phyloP scores from a whole-genome alignment of 2,797 vertebrate genomes.

The Trachops cirrhosus region DNA sequence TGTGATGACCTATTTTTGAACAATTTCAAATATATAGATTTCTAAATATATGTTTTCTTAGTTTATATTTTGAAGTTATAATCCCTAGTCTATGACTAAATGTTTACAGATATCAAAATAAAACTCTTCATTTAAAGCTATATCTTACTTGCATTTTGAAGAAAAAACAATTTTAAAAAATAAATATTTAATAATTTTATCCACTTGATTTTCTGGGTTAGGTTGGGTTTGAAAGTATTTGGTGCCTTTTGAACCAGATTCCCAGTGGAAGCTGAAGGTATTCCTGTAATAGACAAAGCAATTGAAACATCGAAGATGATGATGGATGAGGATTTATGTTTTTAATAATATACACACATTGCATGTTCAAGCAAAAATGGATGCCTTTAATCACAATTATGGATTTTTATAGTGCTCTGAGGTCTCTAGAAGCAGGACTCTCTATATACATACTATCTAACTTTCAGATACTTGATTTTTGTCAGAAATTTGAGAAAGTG shows the following conservation, averaged over 20 bases:
- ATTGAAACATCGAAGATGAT: background rate
- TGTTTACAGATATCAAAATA: background rate
- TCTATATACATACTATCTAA: background rate
- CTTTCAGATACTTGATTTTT: background rate
- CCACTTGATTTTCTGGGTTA: background rate
- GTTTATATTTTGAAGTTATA: conserved; percentile 41
- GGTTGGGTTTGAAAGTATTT: background rate
- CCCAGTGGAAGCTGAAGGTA: background rate
- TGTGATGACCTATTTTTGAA: conserved; percentile 32
- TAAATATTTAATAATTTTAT: background rate
- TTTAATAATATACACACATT: background rate
- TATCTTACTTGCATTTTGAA: conserved; percentile 32
- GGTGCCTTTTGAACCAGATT: background rate
- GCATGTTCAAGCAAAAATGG: background rate
- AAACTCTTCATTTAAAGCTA: background rate
- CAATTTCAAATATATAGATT: conserved; percentile 18
- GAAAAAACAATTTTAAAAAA: background rate
- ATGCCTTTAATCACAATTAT: background rate
- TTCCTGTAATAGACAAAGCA: background rate
- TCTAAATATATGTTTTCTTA: conserved; percentile 20
- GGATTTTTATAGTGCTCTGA: background rate
- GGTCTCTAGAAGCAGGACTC: background rate
- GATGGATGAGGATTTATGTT: background rate
- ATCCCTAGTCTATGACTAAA: conserved; percentile 1
- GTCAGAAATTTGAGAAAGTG: background rate